Base-by-base conservation (phyloP, 2,113 vertebrate genomes). In the Hippocampus barbouri region DNA sequence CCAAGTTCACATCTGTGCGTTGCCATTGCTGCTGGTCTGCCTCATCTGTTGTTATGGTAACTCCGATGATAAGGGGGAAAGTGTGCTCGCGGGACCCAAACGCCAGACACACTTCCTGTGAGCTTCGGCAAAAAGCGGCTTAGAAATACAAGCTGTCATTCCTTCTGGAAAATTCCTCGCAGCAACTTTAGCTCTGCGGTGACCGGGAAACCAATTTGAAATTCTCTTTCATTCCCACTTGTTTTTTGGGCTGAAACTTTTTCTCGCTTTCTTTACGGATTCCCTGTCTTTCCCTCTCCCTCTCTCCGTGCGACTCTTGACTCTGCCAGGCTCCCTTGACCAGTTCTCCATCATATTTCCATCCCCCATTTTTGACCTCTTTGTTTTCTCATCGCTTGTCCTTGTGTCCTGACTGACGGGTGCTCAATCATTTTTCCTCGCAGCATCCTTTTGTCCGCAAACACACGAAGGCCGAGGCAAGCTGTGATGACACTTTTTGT, bases 11-110 rank as follows among this genome's bases (percentile, higher is more conserved):
- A 70, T 87, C 83, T 83, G 81, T 23, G 65, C 6, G 78, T 85
- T 79, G 78, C 78, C 79, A 72, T 60, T 23, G 68, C 72, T 75
- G 66, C 80, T 75, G 83, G 85, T 86, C 54, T 65, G 82, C 72
- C 86, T 86, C 82, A 79, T 80, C 79, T 23, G 90, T 91, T 90
- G 90, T 88, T 87, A 90, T 90, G 88, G 90, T 78, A 86, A 91
- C 90, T 68, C 74, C 20, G 53, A 66, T 68, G 73, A 79, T 79
- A 71, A 80, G 76, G 11, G 80, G 80, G 60, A 73, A 76, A 74
- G 76, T 85, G 73, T 79, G 75, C 74, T 73, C 34, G 59, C 54
- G 5, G 72, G 49, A 68, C 80, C 84, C 7, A 71, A 86, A 88
- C 79, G 85, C 86, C 83, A 84, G 61, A 72, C 66, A 62, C 63